Percentiles rank a stretch among this genome's conserved stretches.
phyloP scores from a whole-genome alignment of 2,113 vertebrate genomes.

The Tylochromis polylepis region DNA sequence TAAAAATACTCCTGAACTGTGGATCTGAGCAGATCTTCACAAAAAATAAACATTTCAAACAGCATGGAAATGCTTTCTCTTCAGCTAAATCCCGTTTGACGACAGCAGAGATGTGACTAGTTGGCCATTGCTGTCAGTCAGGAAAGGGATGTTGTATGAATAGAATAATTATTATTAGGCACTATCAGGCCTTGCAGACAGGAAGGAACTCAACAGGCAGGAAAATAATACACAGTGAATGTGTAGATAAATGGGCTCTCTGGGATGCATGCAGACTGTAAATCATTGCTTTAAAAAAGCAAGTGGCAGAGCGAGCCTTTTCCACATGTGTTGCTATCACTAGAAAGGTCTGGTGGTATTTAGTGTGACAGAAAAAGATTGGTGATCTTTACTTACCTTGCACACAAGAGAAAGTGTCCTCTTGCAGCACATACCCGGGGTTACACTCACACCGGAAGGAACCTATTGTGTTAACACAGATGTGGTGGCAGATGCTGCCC shows the following conservation, averaged over 20 bases:
- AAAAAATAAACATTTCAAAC: not conserved
- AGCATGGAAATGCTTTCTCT: not conserved
- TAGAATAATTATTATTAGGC: conserved; percentile 54
- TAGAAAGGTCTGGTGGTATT: conserved; percentile 1
- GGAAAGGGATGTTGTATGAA: conserved; percentile 64
- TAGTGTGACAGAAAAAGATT: not conserved
- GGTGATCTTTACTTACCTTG: conserved; percentile 69
- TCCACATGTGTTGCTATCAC: not conserved
- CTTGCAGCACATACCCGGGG: conserved; percentile 81
- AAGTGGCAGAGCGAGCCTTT: not conserved
- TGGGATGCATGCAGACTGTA: not conserved
- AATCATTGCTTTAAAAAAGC: conserved; percentile 16
- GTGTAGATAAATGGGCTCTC: conserved; percentile 36
- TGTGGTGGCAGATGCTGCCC: conserved; percentile 79
- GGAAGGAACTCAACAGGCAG: conserved; percentile 54
- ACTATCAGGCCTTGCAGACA: conserved; percentile 53
- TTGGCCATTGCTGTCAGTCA: conserved; percentile 40
- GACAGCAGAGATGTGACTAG: conserved; percentile 22
- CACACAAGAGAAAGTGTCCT: conserved; percentile 76
- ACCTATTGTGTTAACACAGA: conserved; percentile 82
- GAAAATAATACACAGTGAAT: conserved; percentile 52
- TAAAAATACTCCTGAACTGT: not conserved
- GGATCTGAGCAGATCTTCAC: not conserved
- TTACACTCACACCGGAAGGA: conserved; percentile 86
- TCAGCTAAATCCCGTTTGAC: not conserved